Conservation (phyloP, 2,113 vertebrate genomes). For the Megaptera novaeangliae region DNA sequence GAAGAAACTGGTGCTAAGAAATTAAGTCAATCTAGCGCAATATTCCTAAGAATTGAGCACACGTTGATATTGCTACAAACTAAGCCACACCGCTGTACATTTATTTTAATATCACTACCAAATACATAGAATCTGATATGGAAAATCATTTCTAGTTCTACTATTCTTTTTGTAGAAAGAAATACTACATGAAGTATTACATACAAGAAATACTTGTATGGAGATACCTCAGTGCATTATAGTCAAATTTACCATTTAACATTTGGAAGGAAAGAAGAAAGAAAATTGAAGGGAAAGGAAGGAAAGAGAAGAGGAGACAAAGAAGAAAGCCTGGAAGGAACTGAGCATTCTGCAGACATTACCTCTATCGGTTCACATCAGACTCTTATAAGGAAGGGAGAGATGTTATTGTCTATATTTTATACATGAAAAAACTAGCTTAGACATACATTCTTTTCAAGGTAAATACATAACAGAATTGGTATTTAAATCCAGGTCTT, state of each 20-base stretch:
- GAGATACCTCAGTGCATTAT: neutral
- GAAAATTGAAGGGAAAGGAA: neutral
- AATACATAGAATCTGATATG: neutral
- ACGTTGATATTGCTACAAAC: neutral
- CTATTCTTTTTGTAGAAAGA: neutral
- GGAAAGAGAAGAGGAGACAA: neutral
- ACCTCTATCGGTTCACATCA: neutral
- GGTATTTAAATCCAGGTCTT: neutral
- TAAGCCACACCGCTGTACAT: neutral
- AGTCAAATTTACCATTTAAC: neutral
- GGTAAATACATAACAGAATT: neutral
- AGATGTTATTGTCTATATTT: neutral
- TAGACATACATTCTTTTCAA: neutral
- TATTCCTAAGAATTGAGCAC: neutral
- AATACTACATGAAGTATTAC: too few relatives aligned
- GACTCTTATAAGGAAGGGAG: neutral
- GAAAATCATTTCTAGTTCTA: neutral
- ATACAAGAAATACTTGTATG: neutral
- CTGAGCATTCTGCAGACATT: neutral
- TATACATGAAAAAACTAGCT: neutral
- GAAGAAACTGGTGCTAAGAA: neutral
- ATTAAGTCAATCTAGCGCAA: neutral
- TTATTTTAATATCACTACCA: neutral
- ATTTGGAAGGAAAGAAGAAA: constrained; percentile 4
- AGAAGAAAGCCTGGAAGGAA: neutral